Evolutionary conservation across 2,113 vertebrate genomes (phyloP), one percentile per base, ranked within the genome.

Genomic region (Microcebus tavaratra): DNA sequence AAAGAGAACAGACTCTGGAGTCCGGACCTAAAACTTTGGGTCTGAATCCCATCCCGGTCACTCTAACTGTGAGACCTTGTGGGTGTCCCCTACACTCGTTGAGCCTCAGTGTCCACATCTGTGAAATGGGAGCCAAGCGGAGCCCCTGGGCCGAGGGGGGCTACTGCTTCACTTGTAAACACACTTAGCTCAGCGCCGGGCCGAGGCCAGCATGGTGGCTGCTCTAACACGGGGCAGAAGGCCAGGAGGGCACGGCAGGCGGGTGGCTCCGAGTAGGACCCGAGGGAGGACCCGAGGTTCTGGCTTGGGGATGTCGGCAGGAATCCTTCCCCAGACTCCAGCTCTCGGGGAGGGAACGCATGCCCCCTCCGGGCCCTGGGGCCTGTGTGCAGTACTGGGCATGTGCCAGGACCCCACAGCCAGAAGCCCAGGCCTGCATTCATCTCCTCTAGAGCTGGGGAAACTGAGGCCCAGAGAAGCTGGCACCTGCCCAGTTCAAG

Each of bases 191-290:
- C 83, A 20, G 87, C 10, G 0, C 3, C 2, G 7, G 88, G 39
- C 25, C 18, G 0, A 0, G 45, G 68, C 11, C 48, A 4, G 5
- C 53, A 23, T 0, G 0, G n/a, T 6, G 5, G 42, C 78, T 45
- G 68, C 5, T 7, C 23, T 6, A 5, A 8, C 12, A 0, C 0
- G 1, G 20, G n/a, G 34, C 21, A 10, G 3, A 23, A 34, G 45
- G 29, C 53, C 36, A 4, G 36, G 88, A 18, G 57, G 36, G 25
- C 59, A 29, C 1, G 4, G 76, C 82, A 14, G 75, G 39, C 29
- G 12, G 79, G 84, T 3, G 84, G 59, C 45, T 65, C 7, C 20
- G n/a, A 36, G 45, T 3, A 65, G 55, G 25, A 4, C 3, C 10
- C 6, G 1, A 48, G 61, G 48, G 31, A 88, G 68, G 42, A 8